phyloP scores from a whole-genome alignment of 2,888 invertebrate genomes.

The Cetonia aurata region DNA sequence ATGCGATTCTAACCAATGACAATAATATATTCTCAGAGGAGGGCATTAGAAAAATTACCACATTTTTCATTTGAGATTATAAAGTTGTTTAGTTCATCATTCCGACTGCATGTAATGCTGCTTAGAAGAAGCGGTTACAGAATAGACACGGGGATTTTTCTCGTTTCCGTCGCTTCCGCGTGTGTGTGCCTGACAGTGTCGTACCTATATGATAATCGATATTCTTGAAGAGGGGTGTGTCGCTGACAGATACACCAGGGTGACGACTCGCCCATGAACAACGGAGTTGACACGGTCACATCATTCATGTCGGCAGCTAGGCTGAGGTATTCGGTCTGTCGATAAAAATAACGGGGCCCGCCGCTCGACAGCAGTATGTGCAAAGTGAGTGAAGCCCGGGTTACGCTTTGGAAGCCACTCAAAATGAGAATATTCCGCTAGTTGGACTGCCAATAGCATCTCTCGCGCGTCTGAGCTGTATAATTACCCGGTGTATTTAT shows the following conservation, averaged over 20 bases:
- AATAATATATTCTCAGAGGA: too few relatives aligned
- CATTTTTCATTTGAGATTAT: too few relatives aligned
- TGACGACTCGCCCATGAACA: slow-evolving; percentile 46
- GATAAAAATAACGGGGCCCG: slow-evolving; percentile 60
- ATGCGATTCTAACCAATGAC: too few relatives aligned
- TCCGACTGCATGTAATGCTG: not conserved
- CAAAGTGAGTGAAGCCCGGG: slow-evolving; percentile 62
- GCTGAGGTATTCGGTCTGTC: slow-evolving; percentile 49
- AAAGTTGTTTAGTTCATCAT: too few relatives aligned
- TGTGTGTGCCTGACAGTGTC: slow-evolving; percentile 10
- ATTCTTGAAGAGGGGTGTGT: slow-evolving; percentile 46
- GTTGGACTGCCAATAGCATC: slow-evolving; percentile 65
- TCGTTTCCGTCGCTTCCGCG: slow-evolving; percentile 15
- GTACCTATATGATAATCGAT: slow-evolving; percentile 41
- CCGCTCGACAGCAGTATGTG: slow-evolving; percentile 60
- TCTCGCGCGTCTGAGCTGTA: slow-evolving; percentile 62
- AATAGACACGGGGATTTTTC: slow-evolving; percentile 12
- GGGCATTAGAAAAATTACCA: too few relatives aligned
- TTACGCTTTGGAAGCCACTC: slow-evolving; percentile 64
- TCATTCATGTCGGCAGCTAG: slow-evolving; percentile 44
- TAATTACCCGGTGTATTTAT: slow-evolving; percentile 67
- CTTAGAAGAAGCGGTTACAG: not conserved
- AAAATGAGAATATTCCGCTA: slow-evolving; percentile 64
- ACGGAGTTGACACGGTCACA: slow-evolving; percentile 45
- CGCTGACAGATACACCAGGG: slow-evolving; percentile 46